Evolutionary conservation across 2,797 vertebrate species (phyloP).

Genomic region (Gastrophryne carolinensis): DNA sequence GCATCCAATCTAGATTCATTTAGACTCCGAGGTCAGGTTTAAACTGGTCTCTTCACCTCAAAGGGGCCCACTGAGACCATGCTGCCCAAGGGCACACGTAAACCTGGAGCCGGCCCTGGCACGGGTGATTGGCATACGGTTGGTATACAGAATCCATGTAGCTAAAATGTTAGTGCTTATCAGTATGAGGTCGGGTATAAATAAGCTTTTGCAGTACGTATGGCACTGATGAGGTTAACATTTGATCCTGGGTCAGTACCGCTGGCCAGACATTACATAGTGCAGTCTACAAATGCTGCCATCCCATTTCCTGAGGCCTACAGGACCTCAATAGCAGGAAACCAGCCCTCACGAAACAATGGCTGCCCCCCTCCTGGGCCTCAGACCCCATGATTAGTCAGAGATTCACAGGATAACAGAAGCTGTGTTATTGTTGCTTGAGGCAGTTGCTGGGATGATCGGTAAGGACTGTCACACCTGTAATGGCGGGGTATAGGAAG

Average conservation of each 20-base stretch:
- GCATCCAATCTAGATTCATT: too few relatives aligned
- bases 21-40: too few relatives aligned
- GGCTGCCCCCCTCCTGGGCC: background rate
- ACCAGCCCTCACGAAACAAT: conserved; percentile 41
- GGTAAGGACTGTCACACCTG: background rate
- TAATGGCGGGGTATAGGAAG: background rate
- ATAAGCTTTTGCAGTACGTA: background rate
- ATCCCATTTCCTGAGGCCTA: conserved; percentile 44
- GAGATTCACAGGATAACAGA: background rate
- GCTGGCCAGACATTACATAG: conserved; percentile 42
- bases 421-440: background rate
- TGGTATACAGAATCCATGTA: too few relatives aligned
- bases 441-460: background rate
- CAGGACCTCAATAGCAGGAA: conserved; percentile 45
- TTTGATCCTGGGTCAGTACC: conserved; percentile 20
- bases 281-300: conserved; percentile 34
- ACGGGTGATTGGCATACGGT: too few relatives aligned
- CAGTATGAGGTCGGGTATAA: too few relatives aligned
- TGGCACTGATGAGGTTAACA: conserved; percentile 8
- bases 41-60: too few relatives aligned
- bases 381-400: conserved; percentile 9
- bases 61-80: too few relatives aligned
- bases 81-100: too few relatives aligned
- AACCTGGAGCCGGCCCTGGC: too few relatives aligned
- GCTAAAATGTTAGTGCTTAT: too few relatives aligned